Evolutionary conservation across 1,140 invertebrate species (phyloP), one percentile per base, ranked within the genome.

Genomic region (Nasonia vitripennis): DNA sequence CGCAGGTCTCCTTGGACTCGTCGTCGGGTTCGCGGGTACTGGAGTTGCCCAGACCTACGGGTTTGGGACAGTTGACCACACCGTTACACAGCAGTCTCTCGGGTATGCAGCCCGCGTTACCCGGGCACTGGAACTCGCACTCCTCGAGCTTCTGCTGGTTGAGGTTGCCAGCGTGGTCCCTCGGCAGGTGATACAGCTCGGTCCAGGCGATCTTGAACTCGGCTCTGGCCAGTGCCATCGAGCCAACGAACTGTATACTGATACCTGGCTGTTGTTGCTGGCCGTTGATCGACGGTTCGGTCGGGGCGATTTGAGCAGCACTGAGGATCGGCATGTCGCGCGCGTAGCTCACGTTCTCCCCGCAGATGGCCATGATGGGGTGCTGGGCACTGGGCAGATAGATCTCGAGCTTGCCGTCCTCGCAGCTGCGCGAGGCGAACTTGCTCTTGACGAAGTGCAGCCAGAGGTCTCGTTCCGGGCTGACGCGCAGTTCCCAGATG

Each of bases 131-230:
- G 88, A 98, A 98, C 86, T 96, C 96, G 88, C 97, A 97, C 12
- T 91, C 93, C 80, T 94, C 94, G 1, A 93, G 89, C 93, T 92
- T 97, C 94, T 85, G 96, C 94, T 95, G 96, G 94, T 96, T 96
- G 62, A 97, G 89, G n/a, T 95, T 96, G 1, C 97, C 97, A 86
- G 97, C 96, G 12, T 95, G 94, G 90, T 98, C 97, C 81, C 97
- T 94, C 0, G 97, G 97, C 85, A 98, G 92, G 91, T 98, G 97
- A 89, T 95, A 97, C n/a, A 98, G 93, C 89, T 98, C 97, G 4
- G 97, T 98, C 97, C 97, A 98, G 4, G 96, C 96, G 41, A 98
- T 96, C 91, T 97, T 97, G 89, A 98, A 98, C 1, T 96, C 95
- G 2, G 97, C 96, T 81, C 96, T 93, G 0, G 96, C 96, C 0